These are phyloP conservation scores for Popillia japonica DNA, from an alignment of 1,140 invertebrate genomes.

Conservation along the genomic window DNA sequence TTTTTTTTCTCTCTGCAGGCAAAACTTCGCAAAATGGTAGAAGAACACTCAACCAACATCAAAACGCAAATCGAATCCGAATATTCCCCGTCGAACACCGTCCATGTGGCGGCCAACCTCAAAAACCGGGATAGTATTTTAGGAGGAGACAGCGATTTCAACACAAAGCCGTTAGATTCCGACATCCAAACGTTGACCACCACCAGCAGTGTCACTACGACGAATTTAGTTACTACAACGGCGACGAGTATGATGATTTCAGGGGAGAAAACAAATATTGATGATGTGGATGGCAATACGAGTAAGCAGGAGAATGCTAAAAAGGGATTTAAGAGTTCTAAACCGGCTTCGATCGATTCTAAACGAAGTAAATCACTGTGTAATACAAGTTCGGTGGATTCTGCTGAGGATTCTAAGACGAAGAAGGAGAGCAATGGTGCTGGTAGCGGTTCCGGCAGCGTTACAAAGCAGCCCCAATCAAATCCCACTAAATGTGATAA, in stretches of 20 bases:
- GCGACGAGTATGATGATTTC: neutral
- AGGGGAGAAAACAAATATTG: neutral
- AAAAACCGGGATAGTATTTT: constrained; percentile 1
- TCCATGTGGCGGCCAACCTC: constrained; percentile 44
- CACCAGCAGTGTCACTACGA: constrained; percentile 38
- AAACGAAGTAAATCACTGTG: constrained; percentile 53
- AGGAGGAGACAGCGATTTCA: constrained; percentile 33
- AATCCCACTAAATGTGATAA: constrained; percentile 45
- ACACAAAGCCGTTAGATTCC: constrained; percentile 47
- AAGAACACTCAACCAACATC: constrained; percentile 57
- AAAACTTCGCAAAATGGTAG: constrained; percentile 59
- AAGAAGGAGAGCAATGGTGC: constrained; percentile 48
- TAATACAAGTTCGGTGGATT: constrained; percentile 53
- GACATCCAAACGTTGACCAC: constrained; percentile 29
- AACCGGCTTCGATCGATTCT: constrained; percentile 51
- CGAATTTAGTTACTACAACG: neutral
- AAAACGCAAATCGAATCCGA: constrained; percentile 57
- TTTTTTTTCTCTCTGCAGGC: neutral
- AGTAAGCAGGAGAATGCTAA: constrained; percentile 43
- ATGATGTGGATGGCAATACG: neutral
- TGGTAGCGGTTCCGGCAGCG: neutral
- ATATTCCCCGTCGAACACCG: constrained; percentile 51
- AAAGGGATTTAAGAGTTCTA: constrained; percentile 45
- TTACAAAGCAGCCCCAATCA: constrained; percentile 53
- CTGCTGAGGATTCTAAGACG: constrained; percentile 48